Evolutionary conservation across 1,140 invertebrate genomes (phyloP).

Genomic region (Drosophila ananassae): DNA sequence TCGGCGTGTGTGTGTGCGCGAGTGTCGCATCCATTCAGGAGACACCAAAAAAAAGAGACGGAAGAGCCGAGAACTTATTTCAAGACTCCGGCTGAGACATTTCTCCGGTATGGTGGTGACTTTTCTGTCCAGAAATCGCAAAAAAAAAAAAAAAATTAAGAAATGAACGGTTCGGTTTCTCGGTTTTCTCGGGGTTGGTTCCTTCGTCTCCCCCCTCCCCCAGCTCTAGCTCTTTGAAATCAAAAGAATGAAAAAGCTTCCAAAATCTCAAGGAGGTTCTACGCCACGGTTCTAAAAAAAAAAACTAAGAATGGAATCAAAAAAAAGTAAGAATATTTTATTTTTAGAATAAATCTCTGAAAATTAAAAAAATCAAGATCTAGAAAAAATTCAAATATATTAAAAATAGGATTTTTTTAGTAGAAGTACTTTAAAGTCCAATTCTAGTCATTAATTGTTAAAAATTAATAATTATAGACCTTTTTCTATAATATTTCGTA

Average conservation of each 20-base stretch:
- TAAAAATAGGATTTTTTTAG: too few species aligned
- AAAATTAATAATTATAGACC: too few species aligned
- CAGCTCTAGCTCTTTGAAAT: conserved; percentile 2
- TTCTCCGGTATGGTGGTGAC: conserved; percentile 51
- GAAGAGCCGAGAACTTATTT: background rate
- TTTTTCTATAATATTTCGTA: too few species aligned
- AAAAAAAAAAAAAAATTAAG: background rate
- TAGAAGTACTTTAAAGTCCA: too few species aligned
- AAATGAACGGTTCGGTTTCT: conserved; percentile 28
- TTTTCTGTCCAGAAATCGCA: conserved; percentile 42
- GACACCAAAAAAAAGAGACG: conserved; percentile 28
- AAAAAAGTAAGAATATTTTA: conserved; percentile 17
- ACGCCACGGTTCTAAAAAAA: conserved; percentile 4
- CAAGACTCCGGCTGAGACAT: conserved; percentile 24
- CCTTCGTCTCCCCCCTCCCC: background rate
- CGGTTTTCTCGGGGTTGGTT: conserved; percentile 47
- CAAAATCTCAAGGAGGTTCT: conserved; percentile 6
- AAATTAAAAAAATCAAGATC: background rate
- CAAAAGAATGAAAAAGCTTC: conserved; percentile 11
- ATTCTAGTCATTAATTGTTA: too few species aligned
- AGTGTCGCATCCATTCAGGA: conserved; percentile 44
- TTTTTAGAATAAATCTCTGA: background rate
- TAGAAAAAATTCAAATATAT: background rate
- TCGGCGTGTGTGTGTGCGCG: conserved; percentile 28
- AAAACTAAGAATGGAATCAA: background rate